Conservation (phyloP, 2,113 vertebrate species). For the Propithecus coquereli region DNA sequence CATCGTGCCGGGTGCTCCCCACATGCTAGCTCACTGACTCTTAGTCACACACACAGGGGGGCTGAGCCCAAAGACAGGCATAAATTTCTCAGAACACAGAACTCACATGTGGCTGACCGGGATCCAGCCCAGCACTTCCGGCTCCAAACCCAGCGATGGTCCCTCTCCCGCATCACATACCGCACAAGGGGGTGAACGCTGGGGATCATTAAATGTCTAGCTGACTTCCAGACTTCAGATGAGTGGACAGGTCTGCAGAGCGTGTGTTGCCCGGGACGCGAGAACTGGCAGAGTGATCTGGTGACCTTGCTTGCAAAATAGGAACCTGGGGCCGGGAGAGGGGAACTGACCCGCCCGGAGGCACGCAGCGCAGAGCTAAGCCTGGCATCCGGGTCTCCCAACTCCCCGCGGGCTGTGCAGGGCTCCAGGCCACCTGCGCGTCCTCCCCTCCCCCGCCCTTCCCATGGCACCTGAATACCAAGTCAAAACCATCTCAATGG, state of each 20-base stretch:
- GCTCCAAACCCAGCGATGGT: background rate
- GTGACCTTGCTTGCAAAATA: background rate
- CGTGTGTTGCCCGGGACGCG: rapidly evolving
- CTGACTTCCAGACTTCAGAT: background rate
- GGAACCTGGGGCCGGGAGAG: background rate
- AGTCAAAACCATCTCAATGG: background rate
- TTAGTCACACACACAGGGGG: background rate
- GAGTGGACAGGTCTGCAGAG: too few relatives aligned
- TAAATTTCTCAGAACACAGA: background rate
- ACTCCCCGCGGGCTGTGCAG: rapidly evolving
- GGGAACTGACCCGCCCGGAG: background rate
- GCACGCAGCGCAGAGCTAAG: background rate
- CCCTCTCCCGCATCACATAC: rapidly evolving
- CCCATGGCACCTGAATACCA: rapidly evolving
- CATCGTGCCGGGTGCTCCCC: rapidly evolving
- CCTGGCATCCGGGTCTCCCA: rapidly evolving
- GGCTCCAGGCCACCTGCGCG: rapidly evolving
- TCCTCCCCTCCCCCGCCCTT: rapidly evolving
- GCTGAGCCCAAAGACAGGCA: background rate
- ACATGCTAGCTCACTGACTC: rapidly evolving
- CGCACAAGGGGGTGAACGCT: background rate
- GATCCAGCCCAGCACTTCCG: too few relatives aligned
- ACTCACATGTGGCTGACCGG: rapidly evolving
- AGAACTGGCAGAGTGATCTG: rapidly evolving
- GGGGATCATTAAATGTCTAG: rapidly evolving